Percentiles rank a stretch among this genome's conserved stretches.
phyloP scores from a whole-genome alignment of 2,888 invertebrate species.

The Taphrorychus bicolor region DNA sequence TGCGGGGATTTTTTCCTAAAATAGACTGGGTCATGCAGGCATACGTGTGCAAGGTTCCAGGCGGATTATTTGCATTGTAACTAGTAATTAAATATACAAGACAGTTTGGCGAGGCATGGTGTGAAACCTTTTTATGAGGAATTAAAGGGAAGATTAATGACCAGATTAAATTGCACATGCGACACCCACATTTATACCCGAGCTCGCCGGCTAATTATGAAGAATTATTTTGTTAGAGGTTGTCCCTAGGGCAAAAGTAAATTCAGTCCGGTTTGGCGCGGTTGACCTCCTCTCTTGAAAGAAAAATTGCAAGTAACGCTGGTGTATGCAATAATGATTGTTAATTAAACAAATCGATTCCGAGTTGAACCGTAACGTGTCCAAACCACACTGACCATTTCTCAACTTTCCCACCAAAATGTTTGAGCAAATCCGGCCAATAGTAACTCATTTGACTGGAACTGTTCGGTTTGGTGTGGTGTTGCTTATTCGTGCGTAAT shows the following conservation, averaged over 20 bases:
- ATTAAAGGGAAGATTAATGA: constrained; percentile 35
- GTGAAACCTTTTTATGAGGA: constrained; percentile 28
- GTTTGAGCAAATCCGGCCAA: constrained; percentile 1
- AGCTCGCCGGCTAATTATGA: constrained; percentile 18
- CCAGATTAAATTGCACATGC: constrained; percentile 34
- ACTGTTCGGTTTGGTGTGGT: not conserved
- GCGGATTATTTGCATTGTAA: constrained; percentile 20
- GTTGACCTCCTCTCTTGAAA: not conserved
- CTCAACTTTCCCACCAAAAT: not conserved
- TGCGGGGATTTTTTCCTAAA: not conserved
- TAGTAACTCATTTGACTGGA: constrained; percentile 12
- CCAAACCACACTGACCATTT: constrained; percentile 5
- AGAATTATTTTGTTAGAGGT: constrained; percentile 17
- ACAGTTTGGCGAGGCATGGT: constrained; percentile 16
- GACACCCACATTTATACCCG: constrained; percentile 26
- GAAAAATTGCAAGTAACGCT: not conserved
- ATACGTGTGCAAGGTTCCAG: not conserved
- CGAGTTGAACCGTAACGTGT: not conserved
- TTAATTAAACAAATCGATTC: constrained; percentile 11
- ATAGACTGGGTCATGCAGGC: not conserved
- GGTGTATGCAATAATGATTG: not conserved
- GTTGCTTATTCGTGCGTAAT: constrained; percentile 9
- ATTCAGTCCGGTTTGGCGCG: not conserved
- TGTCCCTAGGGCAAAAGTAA: not conserved
- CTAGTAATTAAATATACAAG: constrained; percentile 29